Percentiles rank a stretch among this genome's conserved stretches.
These are phyloP conservation scores for Dicyrtoma fusca DNA, from an alignment of 2,888 invertebrate genomes.

Conservation along the genomic window DNA sequence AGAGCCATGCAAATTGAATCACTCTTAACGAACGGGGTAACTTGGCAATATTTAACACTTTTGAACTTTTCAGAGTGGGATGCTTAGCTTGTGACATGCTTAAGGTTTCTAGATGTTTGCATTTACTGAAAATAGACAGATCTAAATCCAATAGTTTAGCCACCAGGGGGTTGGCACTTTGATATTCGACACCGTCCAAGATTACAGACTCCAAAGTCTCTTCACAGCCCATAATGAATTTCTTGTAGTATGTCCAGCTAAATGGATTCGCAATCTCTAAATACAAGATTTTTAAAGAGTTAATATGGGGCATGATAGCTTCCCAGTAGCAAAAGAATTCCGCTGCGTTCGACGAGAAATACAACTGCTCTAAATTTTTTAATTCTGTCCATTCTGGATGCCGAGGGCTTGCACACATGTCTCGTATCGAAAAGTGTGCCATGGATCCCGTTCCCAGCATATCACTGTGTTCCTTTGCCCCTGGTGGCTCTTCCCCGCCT, in stretches of 20 bases:
- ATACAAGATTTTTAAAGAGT: neutral
- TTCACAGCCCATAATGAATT: neutral
- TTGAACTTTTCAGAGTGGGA: constrained; percentile 10
- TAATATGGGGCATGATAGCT: neutral
- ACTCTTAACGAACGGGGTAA: constrained; percentile 1
- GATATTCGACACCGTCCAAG: neutral
- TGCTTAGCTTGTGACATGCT: constrained; percentile 9
- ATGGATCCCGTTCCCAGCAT: neutral
- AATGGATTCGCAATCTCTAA: constrained; percentile 7
- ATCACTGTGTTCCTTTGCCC: neutral
- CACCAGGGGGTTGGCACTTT: neutral
- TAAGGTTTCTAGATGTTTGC: constrained; percentile 11
- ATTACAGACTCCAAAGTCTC: neutral
- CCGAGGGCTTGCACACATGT: neutral
- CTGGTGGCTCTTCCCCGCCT: neutral
- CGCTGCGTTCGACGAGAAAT: constrained; percentile 4
- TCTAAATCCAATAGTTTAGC: neutral
- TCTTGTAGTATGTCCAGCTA: constrained; percentile 16
- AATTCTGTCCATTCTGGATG: constrained; percentile 10
- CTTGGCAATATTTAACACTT: constrained; percentile 4
- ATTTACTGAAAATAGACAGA: constrained; percentile 2
- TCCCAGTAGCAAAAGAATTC: constrained; percentile 15
- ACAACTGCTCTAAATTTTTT: neutral
- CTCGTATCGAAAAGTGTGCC: neutral
- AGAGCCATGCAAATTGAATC: constrained; percentile 2